Evolutionary conservation across 2,113 vertebrate genomes (phyloP).

Genomic region (Anguilla japonica): DNA sequence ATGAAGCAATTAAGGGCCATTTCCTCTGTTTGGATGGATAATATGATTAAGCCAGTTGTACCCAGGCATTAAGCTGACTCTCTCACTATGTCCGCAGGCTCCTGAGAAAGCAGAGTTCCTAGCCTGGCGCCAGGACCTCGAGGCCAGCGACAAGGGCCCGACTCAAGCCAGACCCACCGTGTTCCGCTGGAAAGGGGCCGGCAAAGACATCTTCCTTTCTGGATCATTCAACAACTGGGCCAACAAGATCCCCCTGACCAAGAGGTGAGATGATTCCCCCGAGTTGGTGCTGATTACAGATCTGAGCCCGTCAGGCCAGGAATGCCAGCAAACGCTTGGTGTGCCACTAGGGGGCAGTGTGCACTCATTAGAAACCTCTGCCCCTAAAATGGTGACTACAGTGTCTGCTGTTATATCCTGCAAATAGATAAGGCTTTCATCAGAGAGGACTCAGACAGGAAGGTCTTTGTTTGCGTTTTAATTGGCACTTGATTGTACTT

Average conservation of each 20-base stretch:
- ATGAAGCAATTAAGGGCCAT: neutral
- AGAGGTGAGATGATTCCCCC: slow-evolving; percentile 71
- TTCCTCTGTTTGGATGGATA: neutral
- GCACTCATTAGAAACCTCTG: neutral
- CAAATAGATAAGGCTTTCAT: neutral
- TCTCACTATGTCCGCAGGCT: slow-evolving; percentile 59
- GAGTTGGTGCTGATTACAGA: neutral
- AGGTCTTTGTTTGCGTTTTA: neutral
- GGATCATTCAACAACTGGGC: slow-evolving; percentile 98
- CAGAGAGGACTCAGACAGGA: neutral
- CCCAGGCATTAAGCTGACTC: neutral
- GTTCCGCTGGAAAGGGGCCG: slow-evolving; percentile 86
- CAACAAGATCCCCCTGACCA: slow-evolving; percentile 90
- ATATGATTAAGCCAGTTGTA: neutral
- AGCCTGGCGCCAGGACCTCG: slow-evolving; percentile 92
- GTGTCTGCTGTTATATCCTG: too few species aligned
- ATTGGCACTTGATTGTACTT: slow-evolving; percentile 33
- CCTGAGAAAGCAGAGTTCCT: slow-evolving; percentile 88
- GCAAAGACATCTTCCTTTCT: slow-evolving; percentile 90
- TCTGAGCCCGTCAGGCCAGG: neutral
- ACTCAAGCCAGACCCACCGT: slow-evolving; percentile 85
- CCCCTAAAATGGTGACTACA: neutral
- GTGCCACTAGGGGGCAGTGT: slow-evolving; percentile 30
- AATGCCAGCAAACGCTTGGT: neutral
- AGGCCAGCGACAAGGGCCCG: slow-evolving; percentile 77